Evolutionary conservation across 2,888 invertebrate species (phyloP), one percentile per base, ranked within the genome.

Genomic region (Drosophila gaucha): DNA sequence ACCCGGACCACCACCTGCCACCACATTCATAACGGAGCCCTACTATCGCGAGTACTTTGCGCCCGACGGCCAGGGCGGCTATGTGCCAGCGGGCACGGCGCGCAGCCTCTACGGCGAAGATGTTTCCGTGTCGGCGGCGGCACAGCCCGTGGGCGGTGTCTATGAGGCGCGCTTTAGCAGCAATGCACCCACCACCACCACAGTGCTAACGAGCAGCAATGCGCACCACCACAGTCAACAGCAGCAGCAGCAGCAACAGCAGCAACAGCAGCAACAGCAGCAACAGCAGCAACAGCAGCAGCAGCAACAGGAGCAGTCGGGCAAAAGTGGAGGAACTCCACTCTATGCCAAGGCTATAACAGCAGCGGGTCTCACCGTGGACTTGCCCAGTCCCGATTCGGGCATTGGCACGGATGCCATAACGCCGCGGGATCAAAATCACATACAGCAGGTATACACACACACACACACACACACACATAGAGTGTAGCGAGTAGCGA

Each of bases 361-460:
- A 78, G 95, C 95, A 63, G 95, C 95, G 74, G 97, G 96, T 39
- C 94, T 97, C 80, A 97, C 97, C 51, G 97, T 97, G 90, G 98
- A 98, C 93, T 94, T 98, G 90, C 98, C 98, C 26, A 97, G 97
- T 85, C 97, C 98, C 26, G 98, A 98, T 93, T 97, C 97, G 90
- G 98, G 98, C 74, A 98, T 98, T 90, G 98, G 98, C 74, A 96
- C 97, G 35, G 97, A 97, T 90, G 96, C 97, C 82, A 97, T 97
- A 91, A 97, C 97, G 67, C 97, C 97, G 73, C 93, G 97, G 89
- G 97, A 97, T 92, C 97, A 97, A 93, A 96, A 96, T 90, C 95
- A 96, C 91, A 95, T 97, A 88, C 97, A 96, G 93, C 97, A 96
- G 96, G 97, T 97, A 83, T 44, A 70, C 44, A 54, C 28, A 55